Evolutionary conservation across 2,797 vertebrate genomes (phyloP).

Genomic region (Platyrinchus mystaceus): DNA sequence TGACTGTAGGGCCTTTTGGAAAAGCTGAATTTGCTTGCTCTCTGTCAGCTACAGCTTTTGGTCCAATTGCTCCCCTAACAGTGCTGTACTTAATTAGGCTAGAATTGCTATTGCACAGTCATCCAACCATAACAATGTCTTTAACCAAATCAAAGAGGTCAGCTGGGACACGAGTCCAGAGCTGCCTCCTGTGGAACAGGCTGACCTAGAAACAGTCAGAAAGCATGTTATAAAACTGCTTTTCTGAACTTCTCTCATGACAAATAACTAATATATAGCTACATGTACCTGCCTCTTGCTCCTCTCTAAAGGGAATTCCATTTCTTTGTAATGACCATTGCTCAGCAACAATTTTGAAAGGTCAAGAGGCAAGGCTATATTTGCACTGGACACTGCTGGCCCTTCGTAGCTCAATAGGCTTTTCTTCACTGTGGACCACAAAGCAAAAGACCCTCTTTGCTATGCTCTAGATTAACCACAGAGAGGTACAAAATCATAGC

Average conservation of each 20-base stretch:
- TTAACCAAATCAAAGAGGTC: conserved; percentile 3
- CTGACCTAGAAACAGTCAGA: conserved; percentile 58
- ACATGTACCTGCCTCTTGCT: not conserved
- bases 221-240: not conserved
- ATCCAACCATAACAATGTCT: conserved; percentile 1
- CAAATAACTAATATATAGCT: not conserved
- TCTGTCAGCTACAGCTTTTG: conserved; percentile 32
- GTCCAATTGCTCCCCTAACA: conserved; percentile 31
- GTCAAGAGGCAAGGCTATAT: not conserved
- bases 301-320: not conserved
- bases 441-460: not conserved
- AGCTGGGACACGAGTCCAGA: not conserved
- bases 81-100: conserved; percentile 28
- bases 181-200: conserved; percentile 16
- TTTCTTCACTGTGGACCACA: not conserved
- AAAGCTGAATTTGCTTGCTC: not conserved
- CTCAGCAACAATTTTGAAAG: not conserved
- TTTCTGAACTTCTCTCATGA: not conserved
- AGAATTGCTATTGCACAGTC: conserved; percentile 6
- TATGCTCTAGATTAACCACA: not conserved
- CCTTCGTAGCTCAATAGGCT: fast-evolving
- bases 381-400: conserved; percentile 11
- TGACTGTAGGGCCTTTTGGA: conserved; percentile 22
- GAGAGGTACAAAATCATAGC: not conserved
- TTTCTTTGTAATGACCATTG: not conserved